Percentiles rank a stretch among this genome's conserved stretches.
These are phyloP conservation scores for Leptoteleia sp. DNA, from an alignment of 1,140 invertebrate species.

Conservation along the genomic window DNA sequence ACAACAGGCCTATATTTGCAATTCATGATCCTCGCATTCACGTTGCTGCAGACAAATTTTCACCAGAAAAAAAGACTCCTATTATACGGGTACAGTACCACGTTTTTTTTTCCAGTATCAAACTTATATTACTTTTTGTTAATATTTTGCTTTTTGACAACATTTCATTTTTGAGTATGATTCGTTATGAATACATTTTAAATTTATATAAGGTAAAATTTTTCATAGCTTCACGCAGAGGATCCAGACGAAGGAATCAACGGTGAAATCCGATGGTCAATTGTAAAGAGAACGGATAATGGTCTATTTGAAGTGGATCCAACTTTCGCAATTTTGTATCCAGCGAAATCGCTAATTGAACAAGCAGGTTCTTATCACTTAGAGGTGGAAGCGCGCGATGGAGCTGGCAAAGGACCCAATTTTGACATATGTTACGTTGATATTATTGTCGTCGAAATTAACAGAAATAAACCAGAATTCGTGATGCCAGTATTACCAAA, in stretches of 20 bases:
- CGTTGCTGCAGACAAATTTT: conserved; percentile 89
- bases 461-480: conserved; percentile 92
- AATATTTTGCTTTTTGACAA: too few species aligned
- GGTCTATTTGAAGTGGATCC: conserved; percentile 87
- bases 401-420: conserved; percentile 84
- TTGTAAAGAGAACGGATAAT: conserved; percentile 87
- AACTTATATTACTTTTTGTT: too few species aligned
- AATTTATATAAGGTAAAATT: background rate
- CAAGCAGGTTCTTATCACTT: conserved; percentile 85
- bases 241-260: conserved; percentile 90
- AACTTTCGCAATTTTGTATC: conserved; percentile 89
- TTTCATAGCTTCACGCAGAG: conserved; percentile 83
- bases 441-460: conserved; percentile 90
- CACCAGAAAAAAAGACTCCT: conserved; percentile 76
- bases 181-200: background rate
- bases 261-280: conserved; percentile 88
- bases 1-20: conserved; percentile 90
- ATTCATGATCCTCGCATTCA: conserved; percentile 88
- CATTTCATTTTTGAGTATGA: too few species aligned
- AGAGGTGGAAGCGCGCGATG: conserved; percentile 88
- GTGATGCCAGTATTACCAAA: conserved; percentile 88
- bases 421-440: conserved; percentile 87
- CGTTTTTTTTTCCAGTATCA: too few species aligned
- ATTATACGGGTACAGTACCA: conserved; percentile 26
- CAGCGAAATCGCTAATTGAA: conserved; percentile 86